Percentiles rank a stretch among this genome's conserved stretches.
These are phyloP conservation scores for Macrochelys suwanniensis DNA, from an alignment of 2,797 vertebrate species.

Conservation along the genomic window DNA sequence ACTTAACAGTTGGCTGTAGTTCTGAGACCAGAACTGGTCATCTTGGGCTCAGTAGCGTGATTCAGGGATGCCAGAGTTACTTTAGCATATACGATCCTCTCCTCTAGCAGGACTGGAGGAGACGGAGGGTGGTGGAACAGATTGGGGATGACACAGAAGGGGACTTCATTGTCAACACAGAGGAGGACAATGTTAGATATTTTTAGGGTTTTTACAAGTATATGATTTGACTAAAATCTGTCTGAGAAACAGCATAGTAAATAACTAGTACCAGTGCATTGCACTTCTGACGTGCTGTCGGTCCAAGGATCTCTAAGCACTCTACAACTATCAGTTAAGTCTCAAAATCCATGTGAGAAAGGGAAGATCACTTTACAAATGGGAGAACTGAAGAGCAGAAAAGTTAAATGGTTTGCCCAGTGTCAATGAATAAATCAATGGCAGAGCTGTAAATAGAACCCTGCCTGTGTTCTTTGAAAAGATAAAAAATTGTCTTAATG, in stretches of 20 bases:
- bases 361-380: background rate
- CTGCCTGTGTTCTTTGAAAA: background rate
- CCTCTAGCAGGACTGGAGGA: constrained; percentile 49
- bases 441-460: background rate
- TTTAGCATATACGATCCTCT: constrained; percentile 61
- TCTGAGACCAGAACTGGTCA: constrained; percentile 48
- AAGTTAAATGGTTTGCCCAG: background rate
- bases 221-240: background rate
- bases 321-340: background rate
- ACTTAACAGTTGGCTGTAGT: constrained; percentile 60
- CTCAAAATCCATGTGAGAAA: background rate
- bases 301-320: background rate
- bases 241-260: background rate
- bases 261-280: background rate
- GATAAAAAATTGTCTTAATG: background rate
- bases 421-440: background rate
- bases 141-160: constrained; percentile 22
- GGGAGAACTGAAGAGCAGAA: background rate
- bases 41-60: constrained; percentile 66
- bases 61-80: constrained; percentile 47
- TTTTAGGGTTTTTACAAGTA: constrained; percentile 3
- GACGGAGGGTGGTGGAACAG: constrained; percentile 29
- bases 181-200: constrained; percentile 18
- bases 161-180: background rate
- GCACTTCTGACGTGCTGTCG: background rate